These are phyloP conservation scores for Eretmocerus hayati DNA, from an alignment of 2,888 invertebrate species.

Conservation along the genomic window DNA sequence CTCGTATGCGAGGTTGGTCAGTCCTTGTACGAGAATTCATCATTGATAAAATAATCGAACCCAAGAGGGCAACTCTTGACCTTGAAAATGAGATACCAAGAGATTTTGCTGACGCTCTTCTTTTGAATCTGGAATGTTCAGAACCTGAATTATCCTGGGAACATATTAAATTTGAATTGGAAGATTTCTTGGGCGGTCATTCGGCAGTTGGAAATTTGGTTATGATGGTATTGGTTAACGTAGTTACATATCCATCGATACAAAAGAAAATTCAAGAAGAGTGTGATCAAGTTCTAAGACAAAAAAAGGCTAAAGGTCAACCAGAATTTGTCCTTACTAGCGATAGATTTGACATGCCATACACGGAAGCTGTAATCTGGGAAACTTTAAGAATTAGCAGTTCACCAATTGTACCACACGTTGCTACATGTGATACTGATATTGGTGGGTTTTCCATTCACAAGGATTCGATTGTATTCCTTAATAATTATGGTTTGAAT, in stretches of 20 bases:
- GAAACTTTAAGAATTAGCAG: conserved; percentile 75
- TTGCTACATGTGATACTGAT: conserved; percentile 68
- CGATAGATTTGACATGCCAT: conserved; percentile 65
- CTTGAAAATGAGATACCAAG: conserved; percentile 48
- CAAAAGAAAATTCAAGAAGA: conserved; percentile 62
- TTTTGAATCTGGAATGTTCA: conserved; percentile 63
- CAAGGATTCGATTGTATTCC: conserved; percentile 73
- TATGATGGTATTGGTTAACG: conserved; percentile 66
- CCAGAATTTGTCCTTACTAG: conserved; percentile 54
- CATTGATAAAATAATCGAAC: conserved; percentile 61
- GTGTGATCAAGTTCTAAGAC: conserved; percentile 50
- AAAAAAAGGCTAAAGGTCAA: not conserved
- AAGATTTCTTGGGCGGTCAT: conserved; percentile 84
- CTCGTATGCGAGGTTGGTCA: conserved; percentile 63
- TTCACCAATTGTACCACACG: conserved; percentile 86
- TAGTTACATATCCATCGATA: conserved; percentile 61
- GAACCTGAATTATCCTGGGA: conserved; percentile 67
- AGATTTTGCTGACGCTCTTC: conserved; percentile 74
- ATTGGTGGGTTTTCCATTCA: conserved; percentile 66
- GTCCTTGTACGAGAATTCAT: conserved; percentile 67
- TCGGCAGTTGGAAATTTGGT: conserved; percentile 81
- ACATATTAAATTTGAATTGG: conserved; percentile 73
- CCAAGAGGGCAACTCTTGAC: conserved; percentile 53
- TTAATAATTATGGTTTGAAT: conserved; percentile 79
- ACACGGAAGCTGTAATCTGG: conserved; percentile 73